phyloP scores from a whole-genome alignment of 2,113 vertebrate genomes.

The Micromys minutus region DNA sequence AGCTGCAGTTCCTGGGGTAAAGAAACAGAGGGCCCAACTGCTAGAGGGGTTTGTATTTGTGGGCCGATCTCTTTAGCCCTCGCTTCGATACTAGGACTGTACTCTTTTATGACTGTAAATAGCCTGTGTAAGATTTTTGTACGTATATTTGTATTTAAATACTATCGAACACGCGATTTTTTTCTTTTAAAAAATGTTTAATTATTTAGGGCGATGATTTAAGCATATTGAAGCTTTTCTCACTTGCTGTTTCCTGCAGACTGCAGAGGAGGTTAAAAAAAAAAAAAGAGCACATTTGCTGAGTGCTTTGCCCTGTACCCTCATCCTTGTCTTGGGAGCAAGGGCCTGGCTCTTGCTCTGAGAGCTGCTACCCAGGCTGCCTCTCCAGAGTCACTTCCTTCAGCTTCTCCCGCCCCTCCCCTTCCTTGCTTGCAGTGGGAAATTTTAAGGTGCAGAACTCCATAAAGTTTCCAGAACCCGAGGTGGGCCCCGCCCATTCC shows the following conservation, averaged over 20 bases:
- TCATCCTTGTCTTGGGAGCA: background rate
- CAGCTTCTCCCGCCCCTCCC: background rate
- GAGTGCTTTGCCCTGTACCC: background rate
- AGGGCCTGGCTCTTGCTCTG: background rate
- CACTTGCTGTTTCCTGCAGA: background rate
- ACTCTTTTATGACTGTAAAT: conserved; percentile 90
- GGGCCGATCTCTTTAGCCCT: background rate
- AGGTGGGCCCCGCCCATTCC: background rate
- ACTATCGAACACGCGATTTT: conserved; percentile 78
- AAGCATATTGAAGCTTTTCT: conserved; percentile 72
- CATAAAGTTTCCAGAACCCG: background rate
- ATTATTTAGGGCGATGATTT: conserved; percentile 83
- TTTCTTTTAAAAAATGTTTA: conserved; percentile 58
- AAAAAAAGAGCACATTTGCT: background rate
- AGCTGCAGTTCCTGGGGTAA: conserved; percentile 5
- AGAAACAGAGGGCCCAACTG: background rate
- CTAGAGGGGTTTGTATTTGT: background rate
- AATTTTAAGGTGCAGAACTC: conserved; percentile 1
- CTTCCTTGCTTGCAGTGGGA: background rate
- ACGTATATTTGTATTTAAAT: conserved; percentile 99
- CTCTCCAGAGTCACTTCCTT: background rate
- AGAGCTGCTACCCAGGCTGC: background rate
- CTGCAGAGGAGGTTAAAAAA: background rate
- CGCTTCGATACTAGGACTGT: conserved; percentile 63
- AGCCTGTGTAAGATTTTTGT: conserved; percentile 94